A percentile compares a stretch with the other conserved stretches of the same genome.
phyloP scores from a whole-genome alignment of 1,140 invertebrate species.

The Macrotrachela quadricornifera region DNA sequence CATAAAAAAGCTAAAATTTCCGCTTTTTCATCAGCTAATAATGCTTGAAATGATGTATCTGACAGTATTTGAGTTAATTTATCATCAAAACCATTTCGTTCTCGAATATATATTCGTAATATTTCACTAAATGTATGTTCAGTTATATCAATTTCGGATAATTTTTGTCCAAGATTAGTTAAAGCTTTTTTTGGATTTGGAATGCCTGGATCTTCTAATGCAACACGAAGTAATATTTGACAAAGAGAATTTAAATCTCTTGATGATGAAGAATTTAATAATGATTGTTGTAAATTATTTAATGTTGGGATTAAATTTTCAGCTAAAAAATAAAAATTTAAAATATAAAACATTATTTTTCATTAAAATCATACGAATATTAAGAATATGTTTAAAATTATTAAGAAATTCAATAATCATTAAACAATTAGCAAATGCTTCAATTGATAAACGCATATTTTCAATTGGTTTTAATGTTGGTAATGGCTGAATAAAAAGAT shows the following conservation, averaged over 20 bases:
- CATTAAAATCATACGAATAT: no score
- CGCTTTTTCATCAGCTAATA: conserved; percentile 37
- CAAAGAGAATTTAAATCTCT: not conserved
- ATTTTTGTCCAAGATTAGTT: not conserved
- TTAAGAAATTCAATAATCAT: no score
- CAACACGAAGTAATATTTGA: not conserved
- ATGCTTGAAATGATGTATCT: not conserved
- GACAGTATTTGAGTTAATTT: not conserved
- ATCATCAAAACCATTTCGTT: not conserved
- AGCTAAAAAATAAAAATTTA: no score
- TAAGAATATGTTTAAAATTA: no score
- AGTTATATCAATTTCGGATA: not conserved
- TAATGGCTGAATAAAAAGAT: no score
- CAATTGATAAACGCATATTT: no score
- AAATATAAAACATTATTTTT: no score
- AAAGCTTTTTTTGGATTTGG: not conserved
- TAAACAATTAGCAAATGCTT: no score
- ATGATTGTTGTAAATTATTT: no score
- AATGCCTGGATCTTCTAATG: not conserved
- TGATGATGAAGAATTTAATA: no score
- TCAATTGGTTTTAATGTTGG: no score
- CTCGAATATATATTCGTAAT: not conserved
- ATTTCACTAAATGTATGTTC: conserved; percentile 6
- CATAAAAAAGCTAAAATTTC: conserved; percentile 68
- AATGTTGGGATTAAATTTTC: no score